A percentile compares a stretch with the other conserved stretches of the same genome.
These are phyloP conservation scores for Micromesistius poutassou DNA, from an alignment of 2,797 vertebrate genomes.

Conservation along the genomic window DNA sequence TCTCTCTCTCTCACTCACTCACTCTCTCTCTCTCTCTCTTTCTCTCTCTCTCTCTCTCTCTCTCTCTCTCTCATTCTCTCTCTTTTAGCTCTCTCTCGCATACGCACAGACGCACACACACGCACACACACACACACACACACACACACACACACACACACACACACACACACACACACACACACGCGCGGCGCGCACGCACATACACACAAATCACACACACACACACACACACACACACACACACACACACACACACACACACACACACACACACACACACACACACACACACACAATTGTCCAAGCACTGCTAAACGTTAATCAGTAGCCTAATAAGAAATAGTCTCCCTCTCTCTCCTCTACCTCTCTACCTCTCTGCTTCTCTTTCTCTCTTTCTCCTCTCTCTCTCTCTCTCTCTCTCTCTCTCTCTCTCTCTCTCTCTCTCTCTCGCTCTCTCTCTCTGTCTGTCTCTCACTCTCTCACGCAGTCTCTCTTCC, in stretches of 20 bases:
- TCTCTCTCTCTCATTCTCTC: slow-evolving; percentile 10
- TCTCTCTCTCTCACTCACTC: background rate
- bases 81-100: background rate
- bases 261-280: too few species aligned
- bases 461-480: slow-evolving; percentile 1
- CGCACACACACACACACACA: too few species aligned
- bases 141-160: too few species aligned
- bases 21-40: slow-evolving; percentile 12
- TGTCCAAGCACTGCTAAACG: background rate
- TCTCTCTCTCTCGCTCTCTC: slow-evolving; percentile 8
- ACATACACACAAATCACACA: too few species aligned
- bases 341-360: too few species aligned
- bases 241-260: too few species aligned
- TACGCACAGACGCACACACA: too few species aligned
- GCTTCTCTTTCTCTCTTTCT: slow-evolving; percentile 10
- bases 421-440: slow-evolving; percentile 9
- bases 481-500: slow-evolving; percentile 7
- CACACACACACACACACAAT: too few species aligned
- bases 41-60: background rate
- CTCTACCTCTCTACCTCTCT: background rate
- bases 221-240: too few species aligned
- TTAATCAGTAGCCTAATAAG: slow-evolving; percentile 4
- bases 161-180: too few species aligned
- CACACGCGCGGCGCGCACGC: too few species aligned
- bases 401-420: slow-evolving; percentile 5